phyloP scores from a whole-genome alignment of 2,797 vertebrate genomes.

The Muscicapa striata region DNA sequence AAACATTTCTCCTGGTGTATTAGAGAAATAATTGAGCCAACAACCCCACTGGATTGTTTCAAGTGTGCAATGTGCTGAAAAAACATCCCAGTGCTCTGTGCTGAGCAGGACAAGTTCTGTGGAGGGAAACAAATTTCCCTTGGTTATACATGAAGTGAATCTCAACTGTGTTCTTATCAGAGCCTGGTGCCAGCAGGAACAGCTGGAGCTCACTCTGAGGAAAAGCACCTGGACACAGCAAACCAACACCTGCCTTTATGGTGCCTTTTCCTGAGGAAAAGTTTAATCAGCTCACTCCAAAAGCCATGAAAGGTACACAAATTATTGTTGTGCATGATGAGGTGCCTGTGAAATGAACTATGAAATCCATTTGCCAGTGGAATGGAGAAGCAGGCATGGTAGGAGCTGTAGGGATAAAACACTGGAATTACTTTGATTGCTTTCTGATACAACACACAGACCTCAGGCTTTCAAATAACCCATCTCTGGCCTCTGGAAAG shows the following conservation, averaged over 20 bases:
- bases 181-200: not conserved
- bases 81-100: not conserved
- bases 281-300: constrained; percentile 10
- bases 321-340: not conserved
- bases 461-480: not conserved
- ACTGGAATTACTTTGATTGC: not conserved
- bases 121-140: not conserved
- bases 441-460: not conserved
- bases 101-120: not conserved
- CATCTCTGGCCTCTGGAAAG: not conserved
- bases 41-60: not conserved
- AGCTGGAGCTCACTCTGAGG: not conserved
- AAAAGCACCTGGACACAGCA: not conserved
- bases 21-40: not conserved
- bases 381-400: constrained; percentile 1
- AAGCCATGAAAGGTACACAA: constrained; percentile 28
- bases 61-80: not conserved
- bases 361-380: not conserved
- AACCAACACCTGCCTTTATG: constrained; percentile 57
- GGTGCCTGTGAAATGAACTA: not conserved
- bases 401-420: not conserved
- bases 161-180: constrained; percentile 10
- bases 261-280: constrained; percentile 42
- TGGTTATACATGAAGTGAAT: not conserved
- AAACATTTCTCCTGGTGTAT: not conserved